These are phyloP conservation scores for Melipona bicolor DNA, from an alignment of 2,888 invertebrate species.

Conservation along the genomic window DNA sequence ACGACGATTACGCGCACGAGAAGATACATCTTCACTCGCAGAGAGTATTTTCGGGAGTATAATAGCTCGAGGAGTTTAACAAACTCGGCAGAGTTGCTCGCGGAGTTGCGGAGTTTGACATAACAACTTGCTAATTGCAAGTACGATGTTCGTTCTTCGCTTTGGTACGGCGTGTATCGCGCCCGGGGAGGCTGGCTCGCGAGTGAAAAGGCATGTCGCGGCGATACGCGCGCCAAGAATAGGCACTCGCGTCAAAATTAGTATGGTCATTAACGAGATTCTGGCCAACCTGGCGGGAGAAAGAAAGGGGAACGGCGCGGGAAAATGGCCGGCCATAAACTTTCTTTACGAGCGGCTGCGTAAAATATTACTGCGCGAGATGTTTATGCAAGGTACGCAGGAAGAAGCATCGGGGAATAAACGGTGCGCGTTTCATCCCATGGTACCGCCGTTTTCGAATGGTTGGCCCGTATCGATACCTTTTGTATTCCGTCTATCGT, in stretches of 20 bases:
- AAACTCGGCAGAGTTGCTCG: no score
- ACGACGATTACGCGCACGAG: background rate
- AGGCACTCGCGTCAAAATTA: constrained; percentile 52
- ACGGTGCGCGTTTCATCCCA: constrained; percentile 38
- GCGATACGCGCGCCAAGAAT: constrained; percentile 35
- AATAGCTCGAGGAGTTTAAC: background rate
- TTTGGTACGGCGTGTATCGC: background rate
- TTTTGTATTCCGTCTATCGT: constrained; percentile 47
- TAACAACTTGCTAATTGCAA: background rate
- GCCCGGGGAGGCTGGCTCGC: background rate
- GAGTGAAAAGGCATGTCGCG: constrained; percentile 1
- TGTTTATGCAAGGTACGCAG: constrained; percentile 55
- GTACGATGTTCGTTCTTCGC: background rate
- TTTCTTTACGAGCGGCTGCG: constrained; percentile 47
- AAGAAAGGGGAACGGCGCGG: constrained; percentile 5
- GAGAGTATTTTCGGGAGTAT: background rate
- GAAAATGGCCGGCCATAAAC: constrained; percentile 46
- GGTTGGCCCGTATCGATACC: constrained; percentile 34
- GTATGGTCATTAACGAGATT: constrained; percentile 49
- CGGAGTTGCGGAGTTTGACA: background rate
- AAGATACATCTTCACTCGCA: background rate
- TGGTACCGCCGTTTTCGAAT: constrained; percentile 5
- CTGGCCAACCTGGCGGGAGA: background rate
- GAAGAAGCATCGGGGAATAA: constrained; percentile 32
- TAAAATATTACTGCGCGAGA: constrained; percentile 60